Conservation (phyloP, 2,797 vertebrate species). For the Spinus pinus region DNA sequence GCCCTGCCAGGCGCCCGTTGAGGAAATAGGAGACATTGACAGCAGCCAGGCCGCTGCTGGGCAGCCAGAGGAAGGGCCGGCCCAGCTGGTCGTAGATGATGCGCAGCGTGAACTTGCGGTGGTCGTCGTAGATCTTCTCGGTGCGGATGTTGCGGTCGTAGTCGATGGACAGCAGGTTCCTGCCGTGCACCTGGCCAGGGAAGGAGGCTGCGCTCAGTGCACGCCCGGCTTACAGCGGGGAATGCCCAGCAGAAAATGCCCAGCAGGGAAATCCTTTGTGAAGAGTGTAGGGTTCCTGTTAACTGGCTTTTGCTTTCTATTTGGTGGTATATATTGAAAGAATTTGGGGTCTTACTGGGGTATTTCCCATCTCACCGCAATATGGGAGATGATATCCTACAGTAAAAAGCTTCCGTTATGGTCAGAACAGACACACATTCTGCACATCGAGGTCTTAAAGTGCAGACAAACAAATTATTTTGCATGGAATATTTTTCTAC, state of each 20-base stretch:
- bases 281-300: background rate
- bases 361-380: background rate
- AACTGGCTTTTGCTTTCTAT: background rate
- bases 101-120: constrained; percentile 94
- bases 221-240: fast-evolving
- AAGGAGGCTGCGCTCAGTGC: background rate
- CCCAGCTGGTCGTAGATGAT: constrained; percentile 98
- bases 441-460: background rate
- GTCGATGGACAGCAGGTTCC: constrained; percentile 96
- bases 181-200: constrained; percentile 87
- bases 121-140: constrained; percentile 98
- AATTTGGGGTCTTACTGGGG: fast-evolving
- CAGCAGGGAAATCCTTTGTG: background rate
- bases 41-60: constrained; percentile 95
- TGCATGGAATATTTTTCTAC: background rate
- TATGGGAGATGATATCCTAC: background rate
- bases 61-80: constrained; percentile 95
- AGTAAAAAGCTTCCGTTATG: background rate
- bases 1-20: constrained; percentile 90
- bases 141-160: constrained; percentile 98
- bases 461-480: background rate
- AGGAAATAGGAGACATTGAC: constrained; percentile 96
- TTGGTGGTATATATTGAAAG: fast-evolving
- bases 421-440: background rate
- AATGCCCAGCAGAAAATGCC: fast-evolving